Percentiles rank a stretch among this genome's conserved stretches.
Evolutionary conservation across 2,797 vertebrate genomes (phyloP).

Genomic region (Myioborus melanocephalus): DNA sequence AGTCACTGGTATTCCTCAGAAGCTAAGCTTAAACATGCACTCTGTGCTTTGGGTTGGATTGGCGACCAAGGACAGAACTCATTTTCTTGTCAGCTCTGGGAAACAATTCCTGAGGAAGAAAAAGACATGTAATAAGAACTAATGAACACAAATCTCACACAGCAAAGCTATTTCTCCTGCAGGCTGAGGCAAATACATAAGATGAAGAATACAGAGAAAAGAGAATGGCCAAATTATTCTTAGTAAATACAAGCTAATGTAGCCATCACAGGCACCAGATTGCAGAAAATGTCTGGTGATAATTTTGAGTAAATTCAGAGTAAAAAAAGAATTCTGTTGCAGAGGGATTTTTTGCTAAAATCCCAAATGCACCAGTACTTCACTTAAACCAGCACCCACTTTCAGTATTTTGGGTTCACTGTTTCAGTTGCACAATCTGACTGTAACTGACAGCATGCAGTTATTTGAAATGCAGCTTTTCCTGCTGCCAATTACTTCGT

Average conservation of each 20-base stretch:
- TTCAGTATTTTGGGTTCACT: neutral
- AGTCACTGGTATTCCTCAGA: neutral
- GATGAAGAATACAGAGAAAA: neutral
- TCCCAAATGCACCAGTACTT: neutral
- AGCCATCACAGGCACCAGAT: neutral
- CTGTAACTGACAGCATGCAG: neutral
- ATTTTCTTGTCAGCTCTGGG: neutral
- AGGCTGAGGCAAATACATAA: neutral
- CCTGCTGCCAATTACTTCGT: neutral
- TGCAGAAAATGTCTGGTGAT: neutral
- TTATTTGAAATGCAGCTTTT: slow-evolving; percentile 1
- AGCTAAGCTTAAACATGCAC: neutral
- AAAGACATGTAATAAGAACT: neutral
- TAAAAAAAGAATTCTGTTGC: neutral
- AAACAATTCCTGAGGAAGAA: neutral
- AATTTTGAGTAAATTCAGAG: neutral
- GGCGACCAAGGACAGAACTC: neutral
- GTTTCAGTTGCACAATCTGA: neutral
- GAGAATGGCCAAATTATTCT: neutral
- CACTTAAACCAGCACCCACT: neutral
- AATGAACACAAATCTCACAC: neutral
- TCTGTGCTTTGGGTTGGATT: neutral
- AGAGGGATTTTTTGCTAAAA: neutral
- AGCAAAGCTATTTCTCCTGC: neutral
- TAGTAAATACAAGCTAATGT: neutral